phyloP scores from a whole-genome alignment of 2,113 vertebrate genomes.

The Gasterosteus aculeatus region DNA sequence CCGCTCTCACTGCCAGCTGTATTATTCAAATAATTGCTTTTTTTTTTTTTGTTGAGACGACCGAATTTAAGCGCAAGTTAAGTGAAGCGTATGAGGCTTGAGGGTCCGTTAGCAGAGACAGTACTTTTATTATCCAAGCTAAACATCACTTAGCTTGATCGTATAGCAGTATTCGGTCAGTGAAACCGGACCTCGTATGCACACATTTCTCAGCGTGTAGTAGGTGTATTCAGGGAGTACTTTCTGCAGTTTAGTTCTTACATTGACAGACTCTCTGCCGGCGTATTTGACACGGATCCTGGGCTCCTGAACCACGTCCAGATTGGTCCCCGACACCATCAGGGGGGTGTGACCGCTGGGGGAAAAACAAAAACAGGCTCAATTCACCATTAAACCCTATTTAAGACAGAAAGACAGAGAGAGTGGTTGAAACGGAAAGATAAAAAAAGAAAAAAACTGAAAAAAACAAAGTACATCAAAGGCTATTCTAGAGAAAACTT shows the following conservation, averaged over 20 bases:
- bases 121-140: constrained; percentile 22
- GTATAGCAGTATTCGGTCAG: constrained; percentile 18
- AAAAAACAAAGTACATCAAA: neutral
- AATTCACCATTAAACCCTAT: neutral
- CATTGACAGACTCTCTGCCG: constrained; percentile 92
- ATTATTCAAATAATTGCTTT: constrained; percentile 61
- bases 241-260: constrained; percentile 77
- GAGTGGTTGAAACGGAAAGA: neutral
- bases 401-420: neutral
- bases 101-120: constrained; percentile 43
- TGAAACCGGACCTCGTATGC: constrained; percentile 21
- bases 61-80: constrained; percentile 45
- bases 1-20: constrained; percentile 60
- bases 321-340: constrained; percentile 92
- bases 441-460: neutral
- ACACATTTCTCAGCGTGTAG: constrained; percentile 6
- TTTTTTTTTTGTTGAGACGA: constrained; percentile 35
- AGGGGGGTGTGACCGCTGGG: constrained; percentile 93
- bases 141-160: constrained; percentile 46
- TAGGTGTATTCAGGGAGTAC: neutral
- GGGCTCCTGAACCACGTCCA: constrained; percentile 96
- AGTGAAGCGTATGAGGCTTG: constrained; percentile 32
- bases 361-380: constrained; percentile 8
- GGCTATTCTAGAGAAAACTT: constrained; percentile 32
- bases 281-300: constrained; percentile 92